Base-by-base conservation (phyloP, 2,888 invertebrate genomes). In the Gymnosoma rotundatum region DNA sequence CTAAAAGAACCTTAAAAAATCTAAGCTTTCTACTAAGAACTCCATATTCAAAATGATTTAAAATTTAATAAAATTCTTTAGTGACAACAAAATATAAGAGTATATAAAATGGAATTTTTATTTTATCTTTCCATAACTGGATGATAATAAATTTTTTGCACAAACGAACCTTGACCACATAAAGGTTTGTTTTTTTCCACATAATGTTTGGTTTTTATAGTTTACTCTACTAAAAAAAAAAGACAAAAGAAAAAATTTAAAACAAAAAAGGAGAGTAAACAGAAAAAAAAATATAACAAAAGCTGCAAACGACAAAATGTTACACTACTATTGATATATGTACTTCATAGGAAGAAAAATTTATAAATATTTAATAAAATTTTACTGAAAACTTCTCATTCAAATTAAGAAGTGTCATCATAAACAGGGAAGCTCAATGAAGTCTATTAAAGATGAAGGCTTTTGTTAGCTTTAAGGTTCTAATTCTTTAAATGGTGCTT, bases 151-250 rank as follows among this genome's bases (percentile, higher is more conserved):
- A 45, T 25, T 20, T 56, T 45, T 58, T 48, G 10, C 56, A 60
- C 74, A 72, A 83, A 76, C 67, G 21, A 80, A 80, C 76, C 76
- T 80, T 78, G 67, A 80, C 83, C 83, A 83, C 80, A 78, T 72
- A 78, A 67, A 73, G 66, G 83, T 61, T n/a, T 61, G 45, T 66
- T 66, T 56, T 42, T 38, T 4, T 25, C 14, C 38, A 48, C 48
- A 32, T 67, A 25, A 18, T 66, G 66, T 54, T 73, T 73, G 50
- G 60, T 7, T 76, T 67, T 67, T 42, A 66, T 18, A 50, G 50
- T 66, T 79, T 69, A 42, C 14, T 60, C n/a, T 66, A 18, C 12
- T 56, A 12, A 60, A 32, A 78, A 45, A 21, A 20, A 9, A 32
- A 18, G 52, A 36, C 25, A 25, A 25, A n/a, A n/a, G n/a, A n/a